Conservation (phyloP, 2,113 vertebrate genomes). For the Cercocebus atys region DNA sequence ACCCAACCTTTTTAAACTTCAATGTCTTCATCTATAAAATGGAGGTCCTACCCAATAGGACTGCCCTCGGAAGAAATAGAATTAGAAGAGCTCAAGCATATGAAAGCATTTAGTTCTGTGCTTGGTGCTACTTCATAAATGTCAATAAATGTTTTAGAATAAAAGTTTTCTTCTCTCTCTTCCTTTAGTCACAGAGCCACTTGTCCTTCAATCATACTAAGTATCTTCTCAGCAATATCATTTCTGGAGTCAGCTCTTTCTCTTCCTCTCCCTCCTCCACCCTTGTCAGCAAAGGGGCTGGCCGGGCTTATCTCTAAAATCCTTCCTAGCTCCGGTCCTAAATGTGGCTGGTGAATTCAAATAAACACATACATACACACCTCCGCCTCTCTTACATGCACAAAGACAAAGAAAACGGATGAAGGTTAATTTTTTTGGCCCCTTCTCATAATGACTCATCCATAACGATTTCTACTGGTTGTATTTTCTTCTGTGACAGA, state of each 20-base stretch:
- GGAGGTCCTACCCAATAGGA: not conserved
- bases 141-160: not conserved
- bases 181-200: not conserved
- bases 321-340: not conserved
- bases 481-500: slow-evolving; percentile 89
- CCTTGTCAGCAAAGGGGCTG: not conserved
- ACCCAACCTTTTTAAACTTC: not conserved
- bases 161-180: not conserved
- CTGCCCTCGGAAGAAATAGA: not conserved
- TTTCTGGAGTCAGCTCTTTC: not conserved
- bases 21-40: not conserved
- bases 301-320: not conserved
- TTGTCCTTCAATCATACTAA: not conserved
- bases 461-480: slow-evolving; percentile 85
- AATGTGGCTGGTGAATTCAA: not conserved
- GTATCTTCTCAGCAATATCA: not conserved
- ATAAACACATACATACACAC: not conserved
- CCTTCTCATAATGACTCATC: slow-evolving; percentile 87
- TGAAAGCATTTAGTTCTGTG: not conserved
- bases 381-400: not conserved
- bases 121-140: not conserved
- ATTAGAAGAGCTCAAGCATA: not conserved
- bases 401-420: slow-evolving; percentile 76
- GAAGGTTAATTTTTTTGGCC: slow-evolving; percentile 83
- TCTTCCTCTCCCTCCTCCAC: not conserved